Conservation (phyloP, 2,797 vertebrate species). For the Labroides dimidiatus region DNA sequence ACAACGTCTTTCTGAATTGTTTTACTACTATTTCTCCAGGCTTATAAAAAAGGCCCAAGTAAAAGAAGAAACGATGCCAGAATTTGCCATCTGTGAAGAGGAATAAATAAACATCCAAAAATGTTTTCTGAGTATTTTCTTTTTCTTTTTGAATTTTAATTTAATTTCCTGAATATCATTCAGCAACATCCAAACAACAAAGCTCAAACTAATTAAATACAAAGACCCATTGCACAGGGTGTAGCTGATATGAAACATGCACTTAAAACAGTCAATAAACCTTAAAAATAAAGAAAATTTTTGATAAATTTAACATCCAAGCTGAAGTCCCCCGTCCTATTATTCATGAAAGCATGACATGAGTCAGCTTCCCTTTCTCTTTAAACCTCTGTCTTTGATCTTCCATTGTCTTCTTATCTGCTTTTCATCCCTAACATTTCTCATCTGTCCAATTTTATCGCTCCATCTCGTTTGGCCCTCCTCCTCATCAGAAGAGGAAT, state of each 20-base stretch:
- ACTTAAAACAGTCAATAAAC: background rate
- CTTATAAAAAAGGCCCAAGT: too few species aligned
- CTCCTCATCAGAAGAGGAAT: slow-evolving; percentile 32
- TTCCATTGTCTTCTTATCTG: slow-evolving; percentile 31
- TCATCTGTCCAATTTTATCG: slow-evolving; percentile 24
- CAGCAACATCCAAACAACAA: background rate
- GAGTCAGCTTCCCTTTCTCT: background rate
- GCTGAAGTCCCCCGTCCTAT: slow-evolving; percentile 2
- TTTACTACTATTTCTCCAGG: too few species aligned
- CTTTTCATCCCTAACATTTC: slow-evolving; percentile 28
- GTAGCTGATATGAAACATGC: background rate
- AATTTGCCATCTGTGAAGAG: too few species aligned
- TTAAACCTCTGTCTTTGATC: slow-evolving; percentile 23
- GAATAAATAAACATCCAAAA: too few species aligned
- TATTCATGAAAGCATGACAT: background rate
- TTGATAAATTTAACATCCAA: slow-evolving; percentile 4
- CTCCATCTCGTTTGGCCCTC: slow-evolving; percentile 25
- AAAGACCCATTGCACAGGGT: background rate
- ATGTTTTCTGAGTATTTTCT: too few species aligned
- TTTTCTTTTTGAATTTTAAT: background rate
- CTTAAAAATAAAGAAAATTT: background rate
- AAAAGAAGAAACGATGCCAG: too few species aligned
- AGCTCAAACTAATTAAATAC: too few species aligned
- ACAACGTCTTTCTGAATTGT: too few species aligned
- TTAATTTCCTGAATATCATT: background rate